Evolutionary conservation across 2,113 vertebrate genomes (phyloP).

Genomic region (Apus apus): DNA sequence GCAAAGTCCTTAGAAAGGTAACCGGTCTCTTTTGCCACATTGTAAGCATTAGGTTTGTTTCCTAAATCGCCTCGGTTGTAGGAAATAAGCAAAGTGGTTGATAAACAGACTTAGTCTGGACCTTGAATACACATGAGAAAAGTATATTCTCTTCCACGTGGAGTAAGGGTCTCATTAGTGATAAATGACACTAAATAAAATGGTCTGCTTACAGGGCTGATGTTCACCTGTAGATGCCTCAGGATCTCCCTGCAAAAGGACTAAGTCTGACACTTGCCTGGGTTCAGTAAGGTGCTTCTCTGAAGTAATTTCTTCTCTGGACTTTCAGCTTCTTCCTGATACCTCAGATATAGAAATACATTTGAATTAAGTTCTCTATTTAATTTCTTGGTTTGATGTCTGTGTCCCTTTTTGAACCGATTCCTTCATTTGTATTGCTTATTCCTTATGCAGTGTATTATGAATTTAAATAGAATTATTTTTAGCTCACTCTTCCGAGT

Average conservation of each 20-base stretch:
- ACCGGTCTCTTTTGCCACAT: rapidly evolving
- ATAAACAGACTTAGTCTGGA: neutral
- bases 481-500: neutral
- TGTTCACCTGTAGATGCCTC: rapidly evolving
- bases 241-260: too few species aligned
- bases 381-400: neutral
- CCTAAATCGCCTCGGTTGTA: rapidly evolving
- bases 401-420: neutral
- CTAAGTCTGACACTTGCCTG: neutral
- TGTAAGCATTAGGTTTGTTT: neutral
- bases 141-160: rapidly evolving
- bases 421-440: neutral
- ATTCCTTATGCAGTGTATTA: neutral
- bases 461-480: neutral
- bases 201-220: rapidly evolving
- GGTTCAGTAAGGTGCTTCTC: neutral
- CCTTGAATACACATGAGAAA: neutral
- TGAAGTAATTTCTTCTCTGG: neutral
- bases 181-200: too few species aligned
- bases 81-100: neutral
- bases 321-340: neutral
- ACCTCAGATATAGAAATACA: neutral
- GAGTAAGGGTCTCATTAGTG: neutral
- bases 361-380: neutral
- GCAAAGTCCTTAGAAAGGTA: neutral